Conservation (phyloP, 2,113 vertebrate species). For the Elanus axillaris region DNA sequence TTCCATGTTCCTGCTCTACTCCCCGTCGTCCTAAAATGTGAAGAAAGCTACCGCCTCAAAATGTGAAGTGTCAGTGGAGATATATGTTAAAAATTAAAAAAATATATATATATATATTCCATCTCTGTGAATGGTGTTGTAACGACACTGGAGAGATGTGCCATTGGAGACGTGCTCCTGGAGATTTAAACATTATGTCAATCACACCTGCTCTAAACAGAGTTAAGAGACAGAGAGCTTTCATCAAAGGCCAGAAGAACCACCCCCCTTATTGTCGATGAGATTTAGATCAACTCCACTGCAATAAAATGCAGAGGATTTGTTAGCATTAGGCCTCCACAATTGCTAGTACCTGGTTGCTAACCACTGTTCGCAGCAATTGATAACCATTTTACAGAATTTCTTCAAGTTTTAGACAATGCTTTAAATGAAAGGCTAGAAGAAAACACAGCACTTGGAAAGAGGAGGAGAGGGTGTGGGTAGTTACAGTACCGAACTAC, state of each 20-base stretch:
- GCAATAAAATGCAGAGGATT: neutral
- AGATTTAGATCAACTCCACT: neutral
- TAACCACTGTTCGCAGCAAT: neutral
- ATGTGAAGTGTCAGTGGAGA: neutral
- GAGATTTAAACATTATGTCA: neutral
- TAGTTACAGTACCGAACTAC: neutral
- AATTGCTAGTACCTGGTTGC: neutral
- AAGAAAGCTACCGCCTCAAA: neutral
- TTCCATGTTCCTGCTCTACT: neutral
- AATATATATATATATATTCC: neutral
- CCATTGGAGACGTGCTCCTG: neutral
- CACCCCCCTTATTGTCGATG: neutral
- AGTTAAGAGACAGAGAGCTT: neutral
- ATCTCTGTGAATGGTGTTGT: neutral
- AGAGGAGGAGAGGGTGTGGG: neutral
- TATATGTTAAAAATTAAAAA: neutral
- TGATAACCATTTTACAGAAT: neutral
- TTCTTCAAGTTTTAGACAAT: neutral
- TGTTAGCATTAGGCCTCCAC: neutral
- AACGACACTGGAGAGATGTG: neutral
- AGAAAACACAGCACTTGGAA: neutral
- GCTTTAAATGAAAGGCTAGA: neutral
- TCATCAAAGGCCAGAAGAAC: neutral
- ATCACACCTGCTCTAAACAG: neutral
- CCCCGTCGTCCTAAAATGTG: neutral